phyloP scores from a whole-genome alignment of 2,888 invertebrate species.

The Cheilosia vernalis region DNA sequence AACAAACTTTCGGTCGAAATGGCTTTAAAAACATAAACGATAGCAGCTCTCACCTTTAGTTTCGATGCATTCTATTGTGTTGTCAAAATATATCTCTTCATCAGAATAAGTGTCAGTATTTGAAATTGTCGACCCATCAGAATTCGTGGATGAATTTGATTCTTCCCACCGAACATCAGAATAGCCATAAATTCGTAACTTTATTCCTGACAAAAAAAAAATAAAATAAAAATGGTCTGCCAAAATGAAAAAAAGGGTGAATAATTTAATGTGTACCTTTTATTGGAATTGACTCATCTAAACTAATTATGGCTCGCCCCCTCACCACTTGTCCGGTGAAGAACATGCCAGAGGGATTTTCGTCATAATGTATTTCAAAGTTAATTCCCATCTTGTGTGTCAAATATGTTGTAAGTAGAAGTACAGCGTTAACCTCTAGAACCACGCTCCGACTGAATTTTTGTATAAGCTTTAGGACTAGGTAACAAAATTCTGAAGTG shows the following conservation, averaged over 20 bases:
- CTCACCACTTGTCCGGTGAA: constrained; percentile 80
- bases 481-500: not conserved
- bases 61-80: constrained; percentile 39
- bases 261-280: constrained; percentile 57
- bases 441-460: not conserved
- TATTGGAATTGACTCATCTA: constrained; percentile 75
- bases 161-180: constrained; percentile 56
- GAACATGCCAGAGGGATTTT: constrained; percentile 79
- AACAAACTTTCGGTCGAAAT: too few species aligned
- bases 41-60: constrained; percentile 36
- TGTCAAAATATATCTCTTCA: constrained; percentile 57
- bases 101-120: constrained; percentile 22
- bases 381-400: constrained; percentile 76
- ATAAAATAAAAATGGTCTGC: not conserved
- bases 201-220: constrained; percentile 23
- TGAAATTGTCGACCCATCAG: constrained; percentile 27
- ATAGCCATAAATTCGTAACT: constrained; percentile 45
- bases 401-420: not conserved
- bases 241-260: not conserved
- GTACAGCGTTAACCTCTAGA: not conserved
- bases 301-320: constrained; percentile 68
- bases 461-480: not conserved
- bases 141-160: not conserved
- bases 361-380: constrained; percentile 80
- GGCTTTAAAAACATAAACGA: too few species aligned